Percentiles rank a stretch among this genome's conserved stretches.
Evolutionary conservation across 2,797 vertebrate genomes (phyloP).

Genomic region (Limosa lapponica): DNA sequence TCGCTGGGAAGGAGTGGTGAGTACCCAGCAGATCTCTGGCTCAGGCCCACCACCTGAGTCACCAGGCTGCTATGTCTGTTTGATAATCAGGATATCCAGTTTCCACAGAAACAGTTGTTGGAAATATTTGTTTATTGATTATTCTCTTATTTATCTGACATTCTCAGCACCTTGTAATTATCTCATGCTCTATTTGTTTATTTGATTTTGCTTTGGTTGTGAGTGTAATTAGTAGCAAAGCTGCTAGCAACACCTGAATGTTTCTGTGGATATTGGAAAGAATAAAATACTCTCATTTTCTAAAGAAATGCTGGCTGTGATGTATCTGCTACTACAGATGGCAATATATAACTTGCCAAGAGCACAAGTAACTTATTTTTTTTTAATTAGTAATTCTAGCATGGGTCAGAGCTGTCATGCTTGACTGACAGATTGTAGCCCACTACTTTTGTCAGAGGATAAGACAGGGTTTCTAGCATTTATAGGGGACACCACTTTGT

Average conservation of each 20-base stretch:
- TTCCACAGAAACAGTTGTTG: background rate
- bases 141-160: background rate
- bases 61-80: fast-evolving
- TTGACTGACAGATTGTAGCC: background rate
- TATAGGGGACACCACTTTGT: background rate
- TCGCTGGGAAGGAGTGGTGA: background rate
- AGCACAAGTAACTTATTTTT: background rate
- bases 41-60: background rate
- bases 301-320: background rate
- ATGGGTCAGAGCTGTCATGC: background rate
- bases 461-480: background rate
- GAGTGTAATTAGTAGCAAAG: slow-evolving; percentile 4
- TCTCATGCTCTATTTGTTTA: background rate
- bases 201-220: background rate
- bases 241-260: background rate
- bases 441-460: background rate
- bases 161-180: background rate
- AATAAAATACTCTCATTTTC: background rate
- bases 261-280: background rate
- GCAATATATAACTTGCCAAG: background rate
- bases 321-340: slow-evolving; percentile 5
- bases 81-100: background rate
- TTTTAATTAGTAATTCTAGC: background rate
- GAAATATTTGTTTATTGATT: slow-evolving; percentile 5
- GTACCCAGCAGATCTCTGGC: background rate